Evolutionary conservation across 2,888 invertebrate genomes (phyloP).

Genomic region (Cyclophora albipunctata): DNA sequence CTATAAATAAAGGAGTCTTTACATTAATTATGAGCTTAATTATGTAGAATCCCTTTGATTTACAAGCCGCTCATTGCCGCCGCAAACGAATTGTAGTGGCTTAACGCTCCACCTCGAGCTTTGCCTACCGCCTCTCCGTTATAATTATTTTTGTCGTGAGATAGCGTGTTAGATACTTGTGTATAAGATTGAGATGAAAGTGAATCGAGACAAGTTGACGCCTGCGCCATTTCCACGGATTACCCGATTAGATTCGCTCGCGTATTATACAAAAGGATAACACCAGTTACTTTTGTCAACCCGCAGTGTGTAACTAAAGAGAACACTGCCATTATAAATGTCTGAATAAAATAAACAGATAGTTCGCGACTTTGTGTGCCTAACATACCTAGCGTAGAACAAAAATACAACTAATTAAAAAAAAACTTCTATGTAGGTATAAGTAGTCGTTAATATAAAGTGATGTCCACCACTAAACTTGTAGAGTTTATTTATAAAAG

Average conservation of each 20-base stretch:
- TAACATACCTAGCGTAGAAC: no score
- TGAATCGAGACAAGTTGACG: slow-evolving; percentile 59
- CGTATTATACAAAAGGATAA: slow-evolving; percentile 8
- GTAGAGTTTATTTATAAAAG: no score
- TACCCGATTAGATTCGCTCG: slow-evolving; percentile 40
- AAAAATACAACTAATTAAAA: no score
- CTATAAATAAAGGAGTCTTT: slow-evolving; percentile 71
- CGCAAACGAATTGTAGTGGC: slow-evolving; percentile 72
- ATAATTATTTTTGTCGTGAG: slow-evolving; percentile 69
- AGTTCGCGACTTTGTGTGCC: no score
- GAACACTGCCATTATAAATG: no score
- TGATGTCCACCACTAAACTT: no score
- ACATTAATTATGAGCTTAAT: slow-evolving; percentile 75
- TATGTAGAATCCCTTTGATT: slow-evolving; percentile 75
- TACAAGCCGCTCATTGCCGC: slow-evolving; percentile 70
- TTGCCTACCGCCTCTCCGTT: slow-evolving; percentile 49
- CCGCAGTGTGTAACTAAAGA: not conserved
- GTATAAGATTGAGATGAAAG: slow-evolving; percentile 63
- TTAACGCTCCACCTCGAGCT: slow-evolving; percentile 62
- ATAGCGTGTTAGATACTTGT: slow-evolving; percentile 33
- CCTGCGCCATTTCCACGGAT: slow-evolving; percentile 57
- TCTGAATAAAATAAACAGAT: no score
- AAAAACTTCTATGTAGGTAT: no score
- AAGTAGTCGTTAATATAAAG: no score
- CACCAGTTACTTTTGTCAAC: slow-evolving; percentile 6